Percentiles rank a stretch among this genome's conserved stretches.
These are phyloP conservation scores for Macrostomum lignano DNA, from an alignment of 1,140 invertebrate species.

Conservation along the genomic window DNA sequence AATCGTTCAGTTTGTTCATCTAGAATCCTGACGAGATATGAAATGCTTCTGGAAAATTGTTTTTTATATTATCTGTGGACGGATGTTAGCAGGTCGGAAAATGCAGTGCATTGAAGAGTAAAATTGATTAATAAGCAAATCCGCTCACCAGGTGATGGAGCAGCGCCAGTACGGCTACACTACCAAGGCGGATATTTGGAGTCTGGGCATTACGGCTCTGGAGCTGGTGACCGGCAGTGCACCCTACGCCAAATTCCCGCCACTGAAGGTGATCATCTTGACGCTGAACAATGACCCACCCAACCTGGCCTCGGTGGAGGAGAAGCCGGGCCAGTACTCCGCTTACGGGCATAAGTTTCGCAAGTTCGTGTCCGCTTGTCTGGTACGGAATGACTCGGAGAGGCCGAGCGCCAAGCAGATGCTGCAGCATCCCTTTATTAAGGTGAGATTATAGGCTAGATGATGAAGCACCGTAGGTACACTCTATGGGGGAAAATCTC, in stretches of 20 bases:
- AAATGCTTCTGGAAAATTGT: no score
- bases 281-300: conserved; percentile 93
- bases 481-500: no score
- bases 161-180: conserved; percentile 69
- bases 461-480: no score
- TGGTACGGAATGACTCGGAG: conserved; percentile 35
- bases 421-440: conserved; percentile 91
- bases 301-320: conserved; percentile 65
- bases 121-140: no score
- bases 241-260: conserved; percentile 91
- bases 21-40: no score
- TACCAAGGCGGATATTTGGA: conserved; percentile 99
- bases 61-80: no score
- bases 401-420: conserved; percentile 75
- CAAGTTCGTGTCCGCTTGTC: conserved; percentile 23
- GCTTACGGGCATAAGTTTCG: conserved; percentile 76
- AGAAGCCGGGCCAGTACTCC: conserved; percentile 90
- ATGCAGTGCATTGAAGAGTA: no score
- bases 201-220: conserved; percentile 88
- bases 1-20: no score
- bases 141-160: no score
- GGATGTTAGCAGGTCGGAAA: conserved; percentile 70
- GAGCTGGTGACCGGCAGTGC: conserved; percentile 93
- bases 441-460: no score
- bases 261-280: conserved; percentile 91